phyloP scores from a whole-genome alignment of 2,888 invertebrate genomes.

The Creontiades dilutus region DNA sequence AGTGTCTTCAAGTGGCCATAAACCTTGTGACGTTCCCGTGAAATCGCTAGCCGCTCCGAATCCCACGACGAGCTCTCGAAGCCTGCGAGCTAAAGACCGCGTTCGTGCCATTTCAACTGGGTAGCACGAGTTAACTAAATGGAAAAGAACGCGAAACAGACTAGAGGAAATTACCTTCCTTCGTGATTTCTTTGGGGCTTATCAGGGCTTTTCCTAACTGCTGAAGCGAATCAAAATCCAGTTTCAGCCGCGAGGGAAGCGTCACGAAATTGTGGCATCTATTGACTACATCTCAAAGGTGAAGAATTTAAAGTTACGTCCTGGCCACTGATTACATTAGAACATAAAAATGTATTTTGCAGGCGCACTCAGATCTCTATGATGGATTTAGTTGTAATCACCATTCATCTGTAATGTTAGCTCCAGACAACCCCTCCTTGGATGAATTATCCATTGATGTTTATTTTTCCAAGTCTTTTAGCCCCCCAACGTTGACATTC shows the following conservation, averaged over 20 bases:
- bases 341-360: no score
- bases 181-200: neutral
- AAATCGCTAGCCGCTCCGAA: slow-evolving; percentile 1
- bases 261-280: no score
- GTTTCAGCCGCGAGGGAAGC: neutral
- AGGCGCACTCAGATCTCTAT: no score
- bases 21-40: slow-evolving; percentile 38
- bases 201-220: neutral
- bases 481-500: no score
- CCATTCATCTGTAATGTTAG: no score
- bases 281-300: no score
- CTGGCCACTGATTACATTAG: no score
- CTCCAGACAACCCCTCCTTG: no score
- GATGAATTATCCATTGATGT: no score
- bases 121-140: neutral
- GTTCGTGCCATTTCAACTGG: neutral
- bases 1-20: slow-evolving; percentile 26
- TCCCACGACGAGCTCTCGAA: slow-evolving; percentile 6
- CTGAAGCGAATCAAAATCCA: neutral
- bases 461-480: no score
- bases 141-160: neutral
- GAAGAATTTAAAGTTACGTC: no score
- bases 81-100: neutral
- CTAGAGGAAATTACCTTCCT: neutral
- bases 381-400: no score